Percentiles rank a stretch among this genome's conserved stretches.
phyloP scores from a whole-genome alignment of 2,113 vertebrate genomes.

The Himantopus leucocephalus region DNA sequence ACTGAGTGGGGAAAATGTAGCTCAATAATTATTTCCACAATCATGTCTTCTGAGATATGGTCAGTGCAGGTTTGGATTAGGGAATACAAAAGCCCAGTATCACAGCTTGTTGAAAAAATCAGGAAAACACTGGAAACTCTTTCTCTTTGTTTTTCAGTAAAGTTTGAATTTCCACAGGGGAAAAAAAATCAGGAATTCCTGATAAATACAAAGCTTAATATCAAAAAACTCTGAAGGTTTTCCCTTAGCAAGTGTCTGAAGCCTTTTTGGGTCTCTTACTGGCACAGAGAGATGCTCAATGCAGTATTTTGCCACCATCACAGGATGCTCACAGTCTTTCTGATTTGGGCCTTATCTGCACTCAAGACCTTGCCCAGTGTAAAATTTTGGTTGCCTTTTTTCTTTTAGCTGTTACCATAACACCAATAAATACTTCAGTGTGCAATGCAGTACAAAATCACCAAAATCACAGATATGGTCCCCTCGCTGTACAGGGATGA shows the following conservation, averaged over 20 bases:
- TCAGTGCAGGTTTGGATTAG: background rate
- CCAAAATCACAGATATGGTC: background rate
- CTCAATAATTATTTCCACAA: background rate
- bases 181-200: background rate
- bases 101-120: background rate
- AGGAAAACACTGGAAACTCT: background rate
- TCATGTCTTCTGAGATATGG: background rate
- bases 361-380: background rate
- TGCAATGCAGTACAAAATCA: background rate
- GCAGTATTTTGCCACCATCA: background rate
- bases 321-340: background rate
- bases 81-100: background rate
- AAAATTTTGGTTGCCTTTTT: background rate
- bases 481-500: background rate
- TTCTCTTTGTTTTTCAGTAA: background rate
- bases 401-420: background rate
- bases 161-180: background rate
- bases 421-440: background rate
- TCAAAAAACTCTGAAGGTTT: background rate
- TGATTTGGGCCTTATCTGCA: background rate
- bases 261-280: background rate
- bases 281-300: constrained; percentile 4
- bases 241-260: background rate
- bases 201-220: background rate
- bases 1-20: background rate